A percentile compares a stretch with the other conserved stretches of the same genome.
These are phyloP conservation scores for Redunca redunca DNA, from an alignment of 2,113 vertebrate species.

Conservation along the genomic window DNA sequence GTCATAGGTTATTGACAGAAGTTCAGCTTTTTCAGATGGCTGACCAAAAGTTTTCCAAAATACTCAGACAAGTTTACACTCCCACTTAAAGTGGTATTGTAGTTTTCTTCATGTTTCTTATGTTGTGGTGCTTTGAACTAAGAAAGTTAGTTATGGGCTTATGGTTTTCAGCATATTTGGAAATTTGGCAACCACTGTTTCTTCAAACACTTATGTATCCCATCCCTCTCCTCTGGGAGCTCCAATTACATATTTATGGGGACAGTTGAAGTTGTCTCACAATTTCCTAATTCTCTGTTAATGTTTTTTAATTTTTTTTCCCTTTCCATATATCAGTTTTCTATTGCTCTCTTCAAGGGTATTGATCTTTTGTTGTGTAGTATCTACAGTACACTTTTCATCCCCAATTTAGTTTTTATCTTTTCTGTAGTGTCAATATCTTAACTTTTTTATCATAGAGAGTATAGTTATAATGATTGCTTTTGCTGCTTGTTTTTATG, in stretches of 20 bases:
- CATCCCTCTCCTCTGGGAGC: neutral
- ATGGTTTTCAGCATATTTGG: neutral
- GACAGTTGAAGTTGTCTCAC: neutral
- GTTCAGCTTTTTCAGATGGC: neutral
- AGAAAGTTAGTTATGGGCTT: neutral
- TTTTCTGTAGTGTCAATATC: neutral
- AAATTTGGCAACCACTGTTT: neutral
- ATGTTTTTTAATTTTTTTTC: neutral
- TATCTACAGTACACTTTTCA: neutral
- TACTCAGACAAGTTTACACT: neutral
- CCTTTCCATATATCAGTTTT: neutral
- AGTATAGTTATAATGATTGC: neutral
- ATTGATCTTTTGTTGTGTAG: neutral
- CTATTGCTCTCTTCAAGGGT: neutral
- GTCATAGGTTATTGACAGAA: neutral
- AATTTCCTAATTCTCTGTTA: neutral
- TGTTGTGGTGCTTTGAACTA: neutral
- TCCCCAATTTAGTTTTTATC: neutral
- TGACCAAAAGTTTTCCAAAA: neutral
- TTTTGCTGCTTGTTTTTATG: neutral
- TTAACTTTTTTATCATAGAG: neutral
- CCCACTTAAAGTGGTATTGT: neutral
- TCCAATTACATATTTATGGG: neutral
- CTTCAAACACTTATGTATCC: neutral
- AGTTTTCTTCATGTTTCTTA: neutral